Conservation (phyloP, 1,140 invertebrate species). For the Trissolcus basalis region DNA sequence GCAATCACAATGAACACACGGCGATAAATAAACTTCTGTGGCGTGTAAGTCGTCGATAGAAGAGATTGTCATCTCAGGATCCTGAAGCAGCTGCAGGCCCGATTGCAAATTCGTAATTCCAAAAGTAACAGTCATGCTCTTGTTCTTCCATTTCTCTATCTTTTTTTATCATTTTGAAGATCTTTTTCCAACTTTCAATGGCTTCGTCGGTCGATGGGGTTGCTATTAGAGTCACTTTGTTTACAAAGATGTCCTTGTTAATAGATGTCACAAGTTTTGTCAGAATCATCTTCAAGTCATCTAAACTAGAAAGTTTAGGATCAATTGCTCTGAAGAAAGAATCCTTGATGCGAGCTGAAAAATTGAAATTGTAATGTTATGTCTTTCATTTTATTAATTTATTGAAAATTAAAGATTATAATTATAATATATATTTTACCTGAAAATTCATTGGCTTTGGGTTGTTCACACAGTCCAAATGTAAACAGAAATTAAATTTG, state of each 20-base stretch:
- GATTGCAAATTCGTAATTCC: conserved; percentile 82
- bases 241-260: conserved; percentile 73
- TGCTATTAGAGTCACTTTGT: conserved; percentile 71
- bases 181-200: conserved; percentile 79
- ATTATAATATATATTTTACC: conserved; percentile 70
- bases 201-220: conserved; percentile 76
- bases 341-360: conserved; percentile 76
- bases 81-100: conserved; percentile 83
- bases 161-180: conserved; percentile 75
- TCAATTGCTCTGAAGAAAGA: conserved; percentile 82
- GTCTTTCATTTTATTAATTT: too few species aligned
- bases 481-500: conserved; percentile 81
- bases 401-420: too few species aligned
- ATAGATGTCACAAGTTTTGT: conserved; percentile 77
- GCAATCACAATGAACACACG: too few species aligned
- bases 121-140: conserved; percentile 71
- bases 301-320: conserved; percentile 79
- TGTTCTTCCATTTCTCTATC: conserved; percentile 70
- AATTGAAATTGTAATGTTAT: too few species aligned
- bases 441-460: conserved; percentile 78
- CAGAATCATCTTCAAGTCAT: conserved; percentile 78
- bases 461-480: conserved; percentile 80
- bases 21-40: too few species aligned
- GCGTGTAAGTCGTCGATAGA: conserved; percentile 82
- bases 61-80: conserved; percentile 81